Percentiles rank a stretch among this genome's conserved stretches.
Evolutionary conservation across 1,140 invertebrate species (phyloP).

Genomic region (Eumaeus atala): DNA sequence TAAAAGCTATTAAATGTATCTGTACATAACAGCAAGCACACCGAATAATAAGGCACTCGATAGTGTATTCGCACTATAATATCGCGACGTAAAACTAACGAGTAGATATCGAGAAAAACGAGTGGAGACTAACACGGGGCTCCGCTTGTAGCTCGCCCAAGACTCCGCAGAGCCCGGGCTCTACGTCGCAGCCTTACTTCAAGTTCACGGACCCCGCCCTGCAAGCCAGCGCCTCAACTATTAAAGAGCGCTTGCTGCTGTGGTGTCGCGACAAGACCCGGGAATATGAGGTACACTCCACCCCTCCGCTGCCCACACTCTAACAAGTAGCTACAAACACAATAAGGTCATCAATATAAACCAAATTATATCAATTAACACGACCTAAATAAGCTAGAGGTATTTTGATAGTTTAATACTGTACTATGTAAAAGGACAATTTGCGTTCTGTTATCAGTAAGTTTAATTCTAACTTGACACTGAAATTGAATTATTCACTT

Average conservation of each 20-base stretch:
- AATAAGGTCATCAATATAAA: neutral
- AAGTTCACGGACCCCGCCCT: conserved; percentile 91
- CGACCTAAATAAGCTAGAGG: too few species aligned
- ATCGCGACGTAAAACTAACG: conserved; percentile 4
- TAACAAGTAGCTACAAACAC: neutral
- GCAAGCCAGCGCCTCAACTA: conserved; percentile 90
- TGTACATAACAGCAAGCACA: conserved; percentile 11
- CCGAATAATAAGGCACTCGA: neutral
- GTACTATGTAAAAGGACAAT: too few species aligned
- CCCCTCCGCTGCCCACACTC: conserved; percentile 25
- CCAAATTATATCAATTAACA: neutral
- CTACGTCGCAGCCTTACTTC: conserved; percentile 79
- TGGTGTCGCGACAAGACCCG: conserved; percentile 97
- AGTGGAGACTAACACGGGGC: conserved; percentile 37
- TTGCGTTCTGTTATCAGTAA: too few species aligned
- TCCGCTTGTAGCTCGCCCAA: conserved; percentile 77
- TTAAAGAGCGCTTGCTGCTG: conserved; percentile 95
- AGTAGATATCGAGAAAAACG: neutral
- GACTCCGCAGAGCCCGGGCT: conserved; percentile 77
- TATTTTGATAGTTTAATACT: too few species aligned
- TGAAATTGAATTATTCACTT: too few species aligned
- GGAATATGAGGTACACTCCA: conserved; percentile 90
- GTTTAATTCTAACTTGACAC: too few species aligned
- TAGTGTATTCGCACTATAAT: neutral
- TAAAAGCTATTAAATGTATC: neutral